Evolutionary conservation across 2,888 invertebrate species (phyloP).

Genomic region (Litoditis marina): DNA sequence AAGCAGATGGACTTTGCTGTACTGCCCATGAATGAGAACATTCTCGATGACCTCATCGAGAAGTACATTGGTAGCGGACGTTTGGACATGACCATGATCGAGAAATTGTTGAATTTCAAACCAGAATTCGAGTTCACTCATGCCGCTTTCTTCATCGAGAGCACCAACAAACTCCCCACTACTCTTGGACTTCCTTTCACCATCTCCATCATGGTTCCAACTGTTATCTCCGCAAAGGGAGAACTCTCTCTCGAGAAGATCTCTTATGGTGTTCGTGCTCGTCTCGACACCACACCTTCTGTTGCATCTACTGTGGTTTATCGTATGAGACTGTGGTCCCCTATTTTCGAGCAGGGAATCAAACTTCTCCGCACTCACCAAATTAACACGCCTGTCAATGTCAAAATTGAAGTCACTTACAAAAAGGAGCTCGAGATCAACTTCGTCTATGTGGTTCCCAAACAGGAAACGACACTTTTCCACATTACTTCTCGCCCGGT

Average conservation of each 20-base stretch:
- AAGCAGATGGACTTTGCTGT: slow-evolving; percentile 52
- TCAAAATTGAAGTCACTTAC: slow-evolving; percentile 23
- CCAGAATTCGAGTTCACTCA: slow-evolving; percentile 25
- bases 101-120: slow-evolving; percentile 32
- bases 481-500: slow-evolving; percentile 38
- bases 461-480: slow-evolving; percentile 33
- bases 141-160: slow-evolving; percentile 34
- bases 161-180: slow-evolving; percentile 43
- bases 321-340: slow-evolving; percentile 40
- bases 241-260: slow-evolving; percentile 20
- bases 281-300: slow-evolving; percentile 31
- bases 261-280: slow-evolving; percentile 20
- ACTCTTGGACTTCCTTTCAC: slow-evolving; percentile 49
- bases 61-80: slow-evolving; percentile 26
- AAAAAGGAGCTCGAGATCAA: slow-evolving; percentile 21
- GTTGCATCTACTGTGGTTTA: slow-evolving; percentile 37
- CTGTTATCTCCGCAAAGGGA: slow-evolving; percentile 32
- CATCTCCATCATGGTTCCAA: slow-evolving; percentile 37
- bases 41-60: slow-evolving; percentile 28
- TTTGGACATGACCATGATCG: slow-evolving; percentile 23
- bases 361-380: slow-evolving; percentile 39
- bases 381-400: slow-evolving; percentile 45
- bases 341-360: slow-evolving; percentile 48
- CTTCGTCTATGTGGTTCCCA: slow-evolving; percentile 25
- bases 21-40: slow-evolving; percentile 46